These are phyloP conservation scores for Ornithoptera alexandrae DNA, from an alignment of 2,888 invertebrate species.

Conservation along the genomic window DNA sequence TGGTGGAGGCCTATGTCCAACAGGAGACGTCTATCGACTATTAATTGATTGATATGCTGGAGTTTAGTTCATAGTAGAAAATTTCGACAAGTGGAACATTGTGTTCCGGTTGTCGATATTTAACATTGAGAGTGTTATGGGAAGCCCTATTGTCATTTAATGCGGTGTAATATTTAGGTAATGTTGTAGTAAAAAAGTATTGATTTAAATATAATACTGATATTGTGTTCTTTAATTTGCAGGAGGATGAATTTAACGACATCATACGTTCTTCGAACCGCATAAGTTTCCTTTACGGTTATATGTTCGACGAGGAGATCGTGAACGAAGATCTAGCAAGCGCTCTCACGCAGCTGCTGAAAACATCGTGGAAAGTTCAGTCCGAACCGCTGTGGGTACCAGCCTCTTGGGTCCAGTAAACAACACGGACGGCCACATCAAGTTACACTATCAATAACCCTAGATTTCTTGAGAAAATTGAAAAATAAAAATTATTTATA, in stretches of 20 bases:
- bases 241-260: slow-evolving; percentile 95
- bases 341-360: slow-evolving; percentile 91
- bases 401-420: slow-evolving; percentile 93
- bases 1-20: too few relatives aligned
- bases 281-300: slow-evolving; percentile 95
- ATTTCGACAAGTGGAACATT: too few relatives aligned
- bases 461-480: background rate
- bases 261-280: slow-evolving; percentile 91
- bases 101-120: too few relatives aligned
- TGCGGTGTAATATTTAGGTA: too few relatives aligned
- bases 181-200: too few relatives aligned
- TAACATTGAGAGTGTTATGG: too few relatives aligned
- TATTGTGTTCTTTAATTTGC: slow-evolving; percentile 42
- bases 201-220: too few relatives aligned
- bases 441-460: background rate
- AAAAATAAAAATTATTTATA: background rate
- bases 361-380: slow-evolving; percentile 90
- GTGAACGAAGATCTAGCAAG: slow-evolving; percentile 93
- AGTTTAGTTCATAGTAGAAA: too few relatives aligned
- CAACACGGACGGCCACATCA: background rate
- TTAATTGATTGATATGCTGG: too few relatives aligned
- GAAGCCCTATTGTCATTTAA: too few relatives aligned
- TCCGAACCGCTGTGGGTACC: slow-evolving; percentile 98
- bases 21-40: too few relatives aligned
- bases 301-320: slow-evolving; percentile 95